Conservation (phyloP, 1,140 invertebrate species). For the Stenopsyche tienmushanensis region DNA sequence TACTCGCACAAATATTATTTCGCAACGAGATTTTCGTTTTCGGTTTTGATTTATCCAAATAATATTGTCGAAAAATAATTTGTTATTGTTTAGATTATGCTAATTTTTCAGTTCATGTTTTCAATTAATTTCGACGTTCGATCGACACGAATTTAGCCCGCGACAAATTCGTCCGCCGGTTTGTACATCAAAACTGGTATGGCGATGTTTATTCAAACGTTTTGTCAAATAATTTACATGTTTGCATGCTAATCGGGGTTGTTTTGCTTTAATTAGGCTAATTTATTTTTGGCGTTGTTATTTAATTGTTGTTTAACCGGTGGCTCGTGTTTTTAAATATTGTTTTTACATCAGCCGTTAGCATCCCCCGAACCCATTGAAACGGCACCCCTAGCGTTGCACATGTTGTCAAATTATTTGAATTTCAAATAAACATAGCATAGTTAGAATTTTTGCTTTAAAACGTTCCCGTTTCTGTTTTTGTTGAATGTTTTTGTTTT, state of each 20-base stretch:
- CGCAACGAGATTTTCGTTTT: neutral
- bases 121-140: neutral
- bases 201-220: slow-evolving; percentile 4
- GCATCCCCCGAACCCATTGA: too few relatives aligned
- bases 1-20: slow-evolving; percentile 5
- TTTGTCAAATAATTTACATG: slow-evolving; percentile 22
- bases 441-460: neutral
- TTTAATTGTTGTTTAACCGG: slow-evolving; percentile 29
- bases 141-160: neutral
- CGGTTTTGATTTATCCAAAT: too few relatives aligned
- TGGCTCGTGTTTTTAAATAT: slow-evolving; percentile 24
- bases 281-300: slow-evolving; percentile 31
- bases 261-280: slow-evolving; percentile 37
- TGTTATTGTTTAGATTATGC: too few relatives aligned
- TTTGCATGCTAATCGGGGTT: slow-evolving; percentile 19
- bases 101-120: too few relatives aligned
- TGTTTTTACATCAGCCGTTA: too few relatives aligned
- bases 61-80: too few relatives aligned
- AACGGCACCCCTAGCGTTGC: neutral
- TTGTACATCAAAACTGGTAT: neutral
- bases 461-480: neutral
- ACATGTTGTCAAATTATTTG: slow-evolving; percentile 15
- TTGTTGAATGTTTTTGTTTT: neutral
- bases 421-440: slow-evolving; percentile 14
- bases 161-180: neutral